Base-by-base conservation (phyloP, 1,140 invertebrate species). In the Coelopa frigida region DNA sequence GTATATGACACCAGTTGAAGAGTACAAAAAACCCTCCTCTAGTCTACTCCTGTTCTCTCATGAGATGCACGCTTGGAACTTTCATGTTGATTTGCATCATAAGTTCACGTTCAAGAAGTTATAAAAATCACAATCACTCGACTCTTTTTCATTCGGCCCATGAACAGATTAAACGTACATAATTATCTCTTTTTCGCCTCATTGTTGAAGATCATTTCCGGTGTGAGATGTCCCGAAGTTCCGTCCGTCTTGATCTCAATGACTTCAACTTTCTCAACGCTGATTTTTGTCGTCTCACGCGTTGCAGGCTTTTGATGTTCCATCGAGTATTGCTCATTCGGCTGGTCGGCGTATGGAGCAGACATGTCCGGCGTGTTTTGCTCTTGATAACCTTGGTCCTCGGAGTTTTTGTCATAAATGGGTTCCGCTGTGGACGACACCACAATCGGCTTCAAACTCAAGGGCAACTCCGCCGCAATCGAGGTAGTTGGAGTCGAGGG, bases 241-340 rank as follows among this genome's bases (percentile, higher is more conserved):
- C 61, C 64, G 43, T 66, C 60, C 12, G 67, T 48, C 38, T 66
- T 61, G 29, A 70, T 69, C 55, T 70, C 66, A 45, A 70, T 69
- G 22, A 68, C 66, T 45, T 69, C 63, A 8, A 61, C 52, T 43
- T 65, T 67, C 44, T 69, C 63, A 4, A 67, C 63, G 43, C 59
- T 38, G 4, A 51, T 44, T 54, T 52, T 61, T 8, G 59, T 58
- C 29, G 57, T 54, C 45, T 56, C 52, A 3, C 43, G 18, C n/a
- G 54, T 0, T 43, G 49, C 15, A n/a, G n/a, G n/a, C n/a, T n/a
- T n/a, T n/a, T n/a, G n/a, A n/a, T n/a, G n/a, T n/a, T n/a, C n/a
- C n/a, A n/a, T n/a, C n/a, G n/a, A n/a, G n/a, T n/a, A n/a, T n/a
- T n/a, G n/a, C n/a, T n/a, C n/a, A n/a, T n/a, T n/a, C n/a, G n/a